A percentile compares a stretch with the other conserved stretches of the same genome.
phyloP scores from a whole-genome alignment of 2,113 vertebrate species.

The Ictalurus punctatus region DNA sequence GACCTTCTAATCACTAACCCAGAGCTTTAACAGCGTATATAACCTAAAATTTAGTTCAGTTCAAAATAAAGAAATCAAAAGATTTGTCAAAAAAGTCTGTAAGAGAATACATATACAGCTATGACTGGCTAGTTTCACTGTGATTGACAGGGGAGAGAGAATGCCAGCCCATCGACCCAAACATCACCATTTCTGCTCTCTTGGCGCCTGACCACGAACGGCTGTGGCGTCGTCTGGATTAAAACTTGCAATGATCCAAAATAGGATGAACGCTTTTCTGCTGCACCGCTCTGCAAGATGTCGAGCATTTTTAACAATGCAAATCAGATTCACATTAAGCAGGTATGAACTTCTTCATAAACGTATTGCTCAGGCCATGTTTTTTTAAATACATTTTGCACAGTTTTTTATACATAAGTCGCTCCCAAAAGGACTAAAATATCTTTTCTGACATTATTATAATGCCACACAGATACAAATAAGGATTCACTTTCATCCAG shows the following conservation, averaged over 20 bases:
- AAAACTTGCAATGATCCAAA: not conserved
- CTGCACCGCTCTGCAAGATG: not conserved
- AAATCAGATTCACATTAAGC: not conserved
- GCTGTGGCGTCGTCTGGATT: not conserved
- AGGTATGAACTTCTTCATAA: not conserved
- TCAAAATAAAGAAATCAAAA: not conserved
- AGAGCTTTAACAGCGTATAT: not conserved
- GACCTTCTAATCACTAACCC: no score
- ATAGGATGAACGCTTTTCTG: not conserved
- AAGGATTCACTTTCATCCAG: not conserved
- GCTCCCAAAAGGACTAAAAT: not conserved
- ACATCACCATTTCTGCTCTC: not conserved
- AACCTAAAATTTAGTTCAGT: not conserved
- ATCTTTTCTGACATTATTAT: not conserved
- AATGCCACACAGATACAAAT: not conserved
- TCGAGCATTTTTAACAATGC: not conserved
- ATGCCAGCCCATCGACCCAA: not conserved
- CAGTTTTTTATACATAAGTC: not conserved
- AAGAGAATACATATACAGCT: not conserved
- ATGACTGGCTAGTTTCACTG: not conserved
- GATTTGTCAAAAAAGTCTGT: not conserved
- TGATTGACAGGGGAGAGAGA: not conserved
- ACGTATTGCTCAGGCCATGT: not conserved
- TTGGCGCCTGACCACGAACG: not conserved
- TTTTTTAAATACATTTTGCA: no score